Conservation (phyloP, 1,140 invertebrate genomes). For the Belonocnema kinseyi region DNA sequence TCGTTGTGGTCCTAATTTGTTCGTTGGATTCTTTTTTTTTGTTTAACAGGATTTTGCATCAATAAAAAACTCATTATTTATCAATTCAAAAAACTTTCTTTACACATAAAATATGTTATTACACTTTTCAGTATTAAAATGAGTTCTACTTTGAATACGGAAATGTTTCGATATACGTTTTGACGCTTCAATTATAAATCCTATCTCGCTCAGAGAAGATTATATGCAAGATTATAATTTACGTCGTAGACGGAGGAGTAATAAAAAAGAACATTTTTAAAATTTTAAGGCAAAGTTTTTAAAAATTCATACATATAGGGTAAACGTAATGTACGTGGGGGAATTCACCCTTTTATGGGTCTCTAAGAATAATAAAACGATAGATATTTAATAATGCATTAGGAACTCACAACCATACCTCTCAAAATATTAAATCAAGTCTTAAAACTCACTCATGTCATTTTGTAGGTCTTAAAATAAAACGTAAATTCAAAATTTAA, state of each 20-base stretch:
- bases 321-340: background rate
- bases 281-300: background rate
- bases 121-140: constrained; percentile 13
- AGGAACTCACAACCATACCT: background rate
- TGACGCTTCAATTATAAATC: constrained; percentile 29
- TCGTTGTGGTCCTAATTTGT: no score
- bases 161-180: constrained; percentile 26
- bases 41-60: background rate
- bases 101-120: no score
- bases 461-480: no score
- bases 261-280: background rate
- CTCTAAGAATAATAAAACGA: background rate
- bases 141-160: constrained; percentile 28
- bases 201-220: background rate
- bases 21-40: no score
- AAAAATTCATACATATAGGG: background rate
- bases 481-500: no score
- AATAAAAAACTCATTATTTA: background rate
- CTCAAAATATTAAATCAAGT: no score
- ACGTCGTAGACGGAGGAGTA: background rate
- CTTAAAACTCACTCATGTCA: no score
- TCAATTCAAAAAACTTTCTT: background rate
- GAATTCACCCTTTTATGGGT: background rate
- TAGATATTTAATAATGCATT: background rate
- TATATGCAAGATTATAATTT: background rate